Evolutionary conservation across 2,888 invertebrate species (phyloP).

Genomic region (Lottia gigantea): DNA sequence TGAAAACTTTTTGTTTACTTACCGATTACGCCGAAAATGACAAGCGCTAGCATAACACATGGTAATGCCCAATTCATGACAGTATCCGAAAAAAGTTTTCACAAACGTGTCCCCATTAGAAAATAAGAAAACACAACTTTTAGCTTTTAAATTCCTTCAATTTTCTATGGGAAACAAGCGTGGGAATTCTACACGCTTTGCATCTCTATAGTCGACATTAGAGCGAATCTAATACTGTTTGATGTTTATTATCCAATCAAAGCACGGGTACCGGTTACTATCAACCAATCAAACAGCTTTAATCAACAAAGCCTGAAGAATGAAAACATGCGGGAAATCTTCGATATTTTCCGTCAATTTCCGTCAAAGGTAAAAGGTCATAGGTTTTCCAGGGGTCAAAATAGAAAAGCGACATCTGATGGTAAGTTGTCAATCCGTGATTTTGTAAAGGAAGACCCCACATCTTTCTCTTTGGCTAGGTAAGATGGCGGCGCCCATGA

Average conservation of each 20-base stretch:
- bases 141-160: conserved; percentile 7
- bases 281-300: conserved; percentile 27
- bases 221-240: conserved; percentile 26
- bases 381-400: too few species aligned
- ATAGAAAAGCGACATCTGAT: too few species aligned
- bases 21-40: conserved; percentile 24
- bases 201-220: conserved; percentile 5
- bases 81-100: conserved; percentile 20
- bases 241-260: conserved; percentile 31
- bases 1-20: conserved; percentile 26
- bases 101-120: conserved; percentile 2
- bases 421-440: conserved; percentile 14
- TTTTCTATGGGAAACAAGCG: background rate
- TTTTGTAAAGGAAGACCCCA: conserved; percentile 29
- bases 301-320: conserved; percentile 23
- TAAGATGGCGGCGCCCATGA: conserved; percentile 43
- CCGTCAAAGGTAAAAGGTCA: too few species aligned
- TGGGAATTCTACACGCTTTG: conserved; percentile 10
- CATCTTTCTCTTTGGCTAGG: conserved; percentile 32
- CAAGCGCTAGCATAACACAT: conserved; percentile 22
- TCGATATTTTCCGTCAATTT: background rate
- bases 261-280: conserved; percentile 22
- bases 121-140: conserved; percentile 9
- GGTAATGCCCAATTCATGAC: conserved; percentile 27
- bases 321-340: conserved; percentile 20